Evolutionary conservation across 2,113 vertebrate species (phyloP).

Genomic region (Abramis brama): DNA sequence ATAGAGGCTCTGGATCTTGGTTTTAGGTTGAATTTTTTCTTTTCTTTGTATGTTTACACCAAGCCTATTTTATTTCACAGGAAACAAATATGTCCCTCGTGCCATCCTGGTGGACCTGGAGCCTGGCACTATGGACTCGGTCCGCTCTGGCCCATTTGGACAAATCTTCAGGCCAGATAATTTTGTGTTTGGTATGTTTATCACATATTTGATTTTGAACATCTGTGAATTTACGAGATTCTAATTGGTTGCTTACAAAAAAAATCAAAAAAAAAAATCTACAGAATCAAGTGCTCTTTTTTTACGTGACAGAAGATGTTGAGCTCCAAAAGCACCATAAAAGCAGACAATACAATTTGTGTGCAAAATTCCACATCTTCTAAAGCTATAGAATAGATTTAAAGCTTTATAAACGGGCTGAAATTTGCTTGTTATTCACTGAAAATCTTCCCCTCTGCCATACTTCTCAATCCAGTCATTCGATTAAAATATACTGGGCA

Average conservation of each 20-base stretch:
- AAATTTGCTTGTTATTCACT: not conserved
- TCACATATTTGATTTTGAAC: not conserved
- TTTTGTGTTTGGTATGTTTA: constrained; percentile 77
- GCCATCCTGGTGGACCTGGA: constrained; percentile 80
- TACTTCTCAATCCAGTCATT: not conserved
- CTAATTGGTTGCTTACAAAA: too few relatives aligned
- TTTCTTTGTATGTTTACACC: not conserved
- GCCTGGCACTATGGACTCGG: constrained; percentile 80
- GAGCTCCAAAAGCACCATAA: not conserved
- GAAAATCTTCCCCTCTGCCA: not conserved
- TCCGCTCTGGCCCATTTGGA: constrained; percentile 78
- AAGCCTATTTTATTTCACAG: constrained; percentile 58
- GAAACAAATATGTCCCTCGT: constrained; percentile 76
- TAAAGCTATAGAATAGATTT: not conserved
- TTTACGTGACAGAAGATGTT: not conserved
- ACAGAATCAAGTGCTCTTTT: too few relatives aligned
- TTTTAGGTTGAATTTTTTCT: not conserved
- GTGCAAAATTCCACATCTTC: not conserved
- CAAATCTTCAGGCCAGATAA: constrained; percentile 81
- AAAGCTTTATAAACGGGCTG: not conserved
- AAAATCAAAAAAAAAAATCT: too few relatives aligned
- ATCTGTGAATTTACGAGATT: too few relatives aligned
- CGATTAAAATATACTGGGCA: not conserved
- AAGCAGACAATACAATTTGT: not conserved
- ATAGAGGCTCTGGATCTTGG: not conserved